These are phyloP conservation scores for Cecidostiba fungosa DNA, from an alignment of 2,888 invertebrate genomes.

Conservation along the genomic window DNA sequence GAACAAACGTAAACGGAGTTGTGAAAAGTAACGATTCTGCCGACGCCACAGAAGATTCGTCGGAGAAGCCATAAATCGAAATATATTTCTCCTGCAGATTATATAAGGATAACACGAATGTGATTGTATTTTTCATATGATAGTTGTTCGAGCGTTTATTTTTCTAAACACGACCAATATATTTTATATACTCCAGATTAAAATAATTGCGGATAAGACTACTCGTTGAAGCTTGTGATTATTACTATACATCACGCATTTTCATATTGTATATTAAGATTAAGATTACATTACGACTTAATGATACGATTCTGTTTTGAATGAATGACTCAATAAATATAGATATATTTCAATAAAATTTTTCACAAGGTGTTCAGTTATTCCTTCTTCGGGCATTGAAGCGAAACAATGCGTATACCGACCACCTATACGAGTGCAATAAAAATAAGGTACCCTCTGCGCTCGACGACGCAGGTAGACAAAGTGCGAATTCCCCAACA, in stretches of 20 bases:
- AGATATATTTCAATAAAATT: conserved; percentile 12
- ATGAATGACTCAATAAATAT: conserved; percentile 24
- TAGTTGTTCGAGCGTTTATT: conserved; percentile 19
- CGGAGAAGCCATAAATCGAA: conserved; percentile 15
- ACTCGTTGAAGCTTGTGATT: neutral
- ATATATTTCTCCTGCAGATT: neutral
- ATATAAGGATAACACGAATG: neutral
- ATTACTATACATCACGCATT: neutral
- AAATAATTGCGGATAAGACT: neutral
- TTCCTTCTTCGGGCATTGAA: neutral
- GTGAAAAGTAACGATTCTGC: conserved; percentile 33
- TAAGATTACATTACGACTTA: neutral
- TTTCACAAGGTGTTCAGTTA: neutral
- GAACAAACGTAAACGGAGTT: conserved; percentile 47
- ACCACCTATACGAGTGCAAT: no score
- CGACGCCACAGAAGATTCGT: conserved; percentile 3
- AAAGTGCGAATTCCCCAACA: no score
- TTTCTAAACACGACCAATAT: conserved; percentile 2
- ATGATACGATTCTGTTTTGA: neutral
- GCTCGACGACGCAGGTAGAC: no score
- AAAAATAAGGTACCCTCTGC: no score
- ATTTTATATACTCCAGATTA: conserved; percentile 31
- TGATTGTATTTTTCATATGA: conserved; percentile 33
- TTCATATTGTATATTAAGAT: neutral
- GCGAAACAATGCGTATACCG: no score